Conservation (phyloP, 2,888 invertebrate species). For the Altica lythri region DNA sequence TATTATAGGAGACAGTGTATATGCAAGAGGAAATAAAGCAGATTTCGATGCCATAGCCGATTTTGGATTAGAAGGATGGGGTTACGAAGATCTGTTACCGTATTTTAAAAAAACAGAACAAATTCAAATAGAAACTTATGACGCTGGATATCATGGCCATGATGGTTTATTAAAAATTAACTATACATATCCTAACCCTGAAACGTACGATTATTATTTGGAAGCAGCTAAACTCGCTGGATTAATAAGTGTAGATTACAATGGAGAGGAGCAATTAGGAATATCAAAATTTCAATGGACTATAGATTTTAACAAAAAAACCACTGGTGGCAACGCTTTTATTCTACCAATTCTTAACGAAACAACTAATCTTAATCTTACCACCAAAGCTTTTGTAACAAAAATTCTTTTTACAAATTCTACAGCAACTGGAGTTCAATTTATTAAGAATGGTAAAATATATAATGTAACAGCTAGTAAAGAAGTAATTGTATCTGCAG, state of each 20-base stretch:
- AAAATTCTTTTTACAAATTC: slow-evolving; percentile 58
- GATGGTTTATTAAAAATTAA: too few species aligned
- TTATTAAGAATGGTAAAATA: slow-evolving; percentile 57
- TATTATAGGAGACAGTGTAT: too few species aligned
- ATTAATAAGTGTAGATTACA: background rate
- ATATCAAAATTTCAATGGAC: slow-evolving; percentile 67
- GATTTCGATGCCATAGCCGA: too few species aligned
- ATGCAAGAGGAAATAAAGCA: too few species aligned
- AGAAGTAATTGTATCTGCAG: slow-evolving; percentile 76
- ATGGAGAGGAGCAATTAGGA: background rate
- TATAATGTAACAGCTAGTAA: slow-evolving; percentile 62
- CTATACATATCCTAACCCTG: too few species aligned
- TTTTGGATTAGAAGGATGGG: too few species aligned
- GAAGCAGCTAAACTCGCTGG: too few species aligned
- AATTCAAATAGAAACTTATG: too few species aligned
- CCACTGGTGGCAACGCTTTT: slow-evolving; percentile 66
- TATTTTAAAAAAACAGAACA: too few species aligned
- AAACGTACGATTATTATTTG: too few species aligned
- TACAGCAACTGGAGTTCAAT: slow-evolving; percentile 62
- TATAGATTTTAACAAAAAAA: slow-evolving; percentile 63
- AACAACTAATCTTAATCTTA: slow-evolving; percentile 64
- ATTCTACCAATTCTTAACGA: slow-evolving; percentile 58
- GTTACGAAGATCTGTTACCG: too few species aligned
- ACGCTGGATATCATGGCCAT: too few species aligned
- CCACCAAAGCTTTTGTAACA: slow-evolving; percentile 61